Base-by-base conservation (phyloP, 2,888 invertebrate species). In the Callimorpha dominula region DNA sequence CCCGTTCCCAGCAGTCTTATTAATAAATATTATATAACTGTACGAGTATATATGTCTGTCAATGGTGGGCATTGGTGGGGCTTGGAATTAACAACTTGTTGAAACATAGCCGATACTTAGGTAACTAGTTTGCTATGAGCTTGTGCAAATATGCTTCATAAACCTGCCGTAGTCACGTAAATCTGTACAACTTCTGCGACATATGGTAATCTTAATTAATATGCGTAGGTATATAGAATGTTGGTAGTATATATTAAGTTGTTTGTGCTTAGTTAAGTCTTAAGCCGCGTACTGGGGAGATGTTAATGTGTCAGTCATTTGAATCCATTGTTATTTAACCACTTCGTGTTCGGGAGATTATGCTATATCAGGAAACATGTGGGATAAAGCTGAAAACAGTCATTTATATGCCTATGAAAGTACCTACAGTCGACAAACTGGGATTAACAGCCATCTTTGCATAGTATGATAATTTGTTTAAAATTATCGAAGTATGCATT, bases 311-410 rank as follows among this genome's bases (percentile, higher is more conserved):
- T 74, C 76, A 78, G 78, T 80, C 83, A 87, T 85, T 87, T 82
- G 83, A 85, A 88, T 86, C 86, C 85, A 88, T 88, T 87, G 86
- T 87, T 83, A 77, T 84, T 71, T 81, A 85, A 83, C 84, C 84
- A 85, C 76, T 76, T 80, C 82, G 82, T 80, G 83, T 83, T 78
- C 81, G 82, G 73, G 81, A 88, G 84, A 87, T 89, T 87, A 89
- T 84, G 83, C 87, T 88, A 87, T 89, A 89, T 88, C 88, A 88
- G 86, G 84, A 86, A 86, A 86, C 86, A 86, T 85, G 66, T 76
- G 75, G 81, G 77, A 87, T 86, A 84, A 80, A 83, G 76, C 79
- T 77, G 78, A 77, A 81, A 76, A 70, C 77, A 77, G 73, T 79
- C 73, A 1, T n/a, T n/a, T n/a, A n/a, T 31, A 31, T 31, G 31